Conservation (phyloP, 2,888 invertebrate species). For the Alitta virens region DNA sequence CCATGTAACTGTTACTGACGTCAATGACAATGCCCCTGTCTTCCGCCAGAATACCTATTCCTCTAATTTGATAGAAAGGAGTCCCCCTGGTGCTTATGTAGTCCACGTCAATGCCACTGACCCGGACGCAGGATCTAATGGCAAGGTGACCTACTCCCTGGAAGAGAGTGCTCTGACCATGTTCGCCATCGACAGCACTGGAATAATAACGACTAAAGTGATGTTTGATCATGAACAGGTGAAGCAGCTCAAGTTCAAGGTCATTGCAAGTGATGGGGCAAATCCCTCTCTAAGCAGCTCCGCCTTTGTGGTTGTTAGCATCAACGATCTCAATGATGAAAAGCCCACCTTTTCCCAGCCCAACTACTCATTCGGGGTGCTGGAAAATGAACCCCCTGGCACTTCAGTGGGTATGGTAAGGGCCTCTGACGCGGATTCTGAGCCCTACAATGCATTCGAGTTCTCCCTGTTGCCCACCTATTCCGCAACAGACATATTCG, state of each 20-base stretch:
- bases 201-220: conserved; percentile 30
- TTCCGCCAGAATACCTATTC: conserved; percentile 61
- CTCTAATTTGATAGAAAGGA: conserved; percentile 75
- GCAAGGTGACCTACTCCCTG: conserved; percentile 80
- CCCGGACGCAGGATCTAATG: conserved; percentile 78
- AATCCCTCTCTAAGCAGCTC: conserved; percentile 78
- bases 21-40: conserved; percentile 63
- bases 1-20: conserved; percentile 20
- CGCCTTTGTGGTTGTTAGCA: conserved; percentile 65
- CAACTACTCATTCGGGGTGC: conserved; percentile 23
- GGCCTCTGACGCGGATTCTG: conserved; percentile 11
- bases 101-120: conserved; percentile 75
- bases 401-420: conserved; percentile 16
- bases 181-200: conserved; percentile 73
- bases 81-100: conserved; percentile 72
- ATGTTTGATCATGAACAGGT: conserved; percentile 57
- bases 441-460: conserved; percentile 11
- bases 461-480: conserved; percentile 7
- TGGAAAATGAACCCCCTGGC: conserved; percentile 24
- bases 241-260: conserved; percentile 53
- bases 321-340: conserved; percentile 30
- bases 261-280: conserved; percentile 86
- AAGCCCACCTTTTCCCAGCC: conserved; percentile 24
- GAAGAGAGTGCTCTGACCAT: conserved; percentile 73
- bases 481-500: background rate